Conservation (phyloP, 1,140 invertebrate genomes). For the Habropoda laboriosa region DNA sequence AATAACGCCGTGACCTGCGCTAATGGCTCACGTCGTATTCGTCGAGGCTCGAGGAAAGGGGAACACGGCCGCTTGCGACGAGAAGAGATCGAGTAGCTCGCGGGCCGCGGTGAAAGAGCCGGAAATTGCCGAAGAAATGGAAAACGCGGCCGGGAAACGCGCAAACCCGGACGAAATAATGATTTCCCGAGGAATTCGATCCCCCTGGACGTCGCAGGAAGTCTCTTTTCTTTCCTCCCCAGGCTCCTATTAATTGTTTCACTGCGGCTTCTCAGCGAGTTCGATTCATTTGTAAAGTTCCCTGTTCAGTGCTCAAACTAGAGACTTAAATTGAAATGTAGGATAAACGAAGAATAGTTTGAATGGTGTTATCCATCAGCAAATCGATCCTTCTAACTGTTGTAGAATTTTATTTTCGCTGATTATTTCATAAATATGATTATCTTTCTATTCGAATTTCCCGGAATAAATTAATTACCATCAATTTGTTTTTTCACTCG, state of each 20-base stretch:
- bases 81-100: conserved; percentile 51
- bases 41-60: conserved; percentile 35
- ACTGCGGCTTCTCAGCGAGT: not conserved
- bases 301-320: no score
- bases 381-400: no score
- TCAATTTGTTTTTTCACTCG: no score
- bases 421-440: no score
- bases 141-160: conserved; percentile 41
- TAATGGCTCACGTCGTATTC: conserved; percentile 78
- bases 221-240: not conserved
- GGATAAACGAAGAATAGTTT: not conserved
- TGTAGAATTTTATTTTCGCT: no score
- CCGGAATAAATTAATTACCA: no score
- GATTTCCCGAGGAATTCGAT: conserved; percentile 40
- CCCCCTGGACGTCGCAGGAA: not conserved
- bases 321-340: not conserved
- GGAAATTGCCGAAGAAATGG: conserved; percentile 48
- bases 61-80: conserved; percentile 43
- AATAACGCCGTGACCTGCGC: conserved; percentile 80
- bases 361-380: no score
- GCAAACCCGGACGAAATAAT: conserved; percentile 42
- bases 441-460: no score
- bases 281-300: not conserved
- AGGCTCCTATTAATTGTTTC: conserved; percentile 21
- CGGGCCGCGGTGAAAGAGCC: conserved; percentile 25